Conservation (phyloP, 2,797 vertebrate species). For the Psittacula echo region DNA sequence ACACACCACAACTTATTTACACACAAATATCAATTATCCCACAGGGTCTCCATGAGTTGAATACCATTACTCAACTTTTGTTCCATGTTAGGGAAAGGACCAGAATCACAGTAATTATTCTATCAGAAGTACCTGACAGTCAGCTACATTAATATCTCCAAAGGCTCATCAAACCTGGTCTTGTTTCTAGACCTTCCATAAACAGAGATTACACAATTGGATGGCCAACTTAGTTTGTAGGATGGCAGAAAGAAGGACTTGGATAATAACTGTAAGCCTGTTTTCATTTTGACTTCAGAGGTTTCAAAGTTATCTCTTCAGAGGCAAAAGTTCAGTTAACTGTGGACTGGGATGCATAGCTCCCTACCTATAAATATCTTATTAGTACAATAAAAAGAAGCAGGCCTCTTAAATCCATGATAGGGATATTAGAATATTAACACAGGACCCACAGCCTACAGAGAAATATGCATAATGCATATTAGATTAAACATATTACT, state of each 20-base stretch:
- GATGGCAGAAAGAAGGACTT: not conserved
- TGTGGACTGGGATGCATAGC: not conserved
- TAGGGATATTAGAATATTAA: slow-evolving; percentile 23
- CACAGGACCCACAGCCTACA: not conserved
- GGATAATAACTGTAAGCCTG: slow-evolving; percentile 3
- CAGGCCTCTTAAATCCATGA: not conserved
- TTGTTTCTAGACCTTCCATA: not conserved
- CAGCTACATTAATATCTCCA: not conserved
- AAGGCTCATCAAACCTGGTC: not conserved
- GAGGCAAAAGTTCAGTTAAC: slow-evolving; percentile 23
- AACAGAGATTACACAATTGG: not conserved
- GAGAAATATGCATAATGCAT: not conserved
- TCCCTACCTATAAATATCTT: slow-evolving; percentile 49
- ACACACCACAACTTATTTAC: not conserved
- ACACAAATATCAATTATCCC: not conserved
- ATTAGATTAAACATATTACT: not conserved
- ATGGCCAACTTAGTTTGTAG: not conserved
- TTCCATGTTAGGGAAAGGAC: not conserved
- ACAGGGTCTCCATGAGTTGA: not conserved
- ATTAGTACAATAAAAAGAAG: slow-evolving; percentile 50
- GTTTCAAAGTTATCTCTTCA: slow-evolving; percentile 31
- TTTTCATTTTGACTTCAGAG: slow-evolving; percentile 33
- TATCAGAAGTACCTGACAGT: not conserved
- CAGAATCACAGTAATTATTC: not conserved
- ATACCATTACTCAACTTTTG: not conserved